Base-by-base conservation (phyloP, 1,140 invertebrate genomes). In the Drosophila nebulosa region DNA sequence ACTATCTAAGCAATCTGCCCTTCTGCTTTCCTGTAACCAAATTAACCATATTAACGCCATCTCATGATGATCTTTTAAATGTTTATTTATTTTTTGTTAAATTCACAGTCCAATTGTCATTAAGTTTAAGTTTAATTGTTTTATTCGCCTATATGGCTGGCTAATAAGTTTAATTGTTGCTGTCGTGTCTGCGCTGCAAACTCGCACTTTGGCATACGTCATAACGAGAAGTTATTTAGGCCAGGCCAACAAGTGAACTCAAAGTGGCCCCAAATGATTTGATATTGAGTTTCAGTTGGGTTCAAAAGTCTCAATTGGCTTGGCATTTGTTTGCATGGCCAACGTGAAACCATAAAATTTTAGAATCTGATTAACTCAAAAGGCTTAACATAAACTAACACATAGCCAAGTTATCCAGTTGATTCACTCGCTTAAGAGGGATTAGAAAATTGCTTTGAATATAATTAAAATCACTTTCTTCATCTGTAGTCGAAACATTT, bases 21-120 rank as follows among this genome's bases (percentile, higher is more conserved):
- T 32, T 12, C 7, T 14, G 3, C 24, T 22, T 18, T 10, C 2
- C n/a, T 14, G 4, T 30, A 4, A 18, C 50, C 26, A 53, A 52
- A 64, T 64, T 30, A 64, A 30, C 10, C 50, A 60, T 60, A 66
- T 73, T 55, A 74, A 64, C 76, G 75, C 65, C 70, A 64, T 78
- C 75, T 78, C 61, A 70, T 55, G 63, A 21, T 62, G 67, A 69
- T 75, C 16, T 46, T n/a, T 24, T 10, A 26, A 24, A 63, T 60
- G 65, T 66, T 66, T 27, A 65, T 42, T 64, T 52, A 14, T 68
- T 58, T 53, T 73, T 65, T 73, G 59, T 27, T 35, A 61, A 42
- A 21, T 24, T 42, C 30, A 51, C 42, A 32, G 42, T 32, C 42
- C 24, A 58, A 6, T 39, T 52, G 62, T 58, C 39, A 52, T 69